Conservation (phyloP, 2,888 invertebrate genomes). For the Patella depressa region DNA sequence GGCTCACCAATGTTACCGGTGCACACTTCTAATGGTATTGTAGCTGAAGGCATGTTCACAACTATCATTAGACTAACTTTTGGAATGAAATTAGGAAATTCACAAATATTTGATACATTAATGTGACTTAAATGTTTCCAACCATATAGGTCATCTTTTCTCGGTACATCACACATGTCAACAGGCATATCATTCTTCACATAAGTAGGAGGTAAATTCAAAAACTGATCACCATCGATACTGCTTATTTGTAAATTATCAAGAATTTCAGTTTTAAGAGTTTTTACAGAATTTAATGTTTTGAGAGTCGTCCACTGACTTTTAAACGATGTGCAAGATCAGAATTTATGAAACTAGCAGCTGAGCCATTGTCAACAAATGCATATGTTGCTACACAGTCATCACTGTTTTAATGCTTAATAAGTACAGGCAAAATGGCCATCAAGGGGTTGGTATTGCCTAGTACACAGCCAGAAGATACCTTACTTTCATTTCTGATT, state of each 20-base stretch:
- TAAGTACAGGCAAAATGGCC: neutral
- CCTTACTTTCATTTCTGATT: neutral
- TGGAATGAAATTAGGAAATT: neutral
- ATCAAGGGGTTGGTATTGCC: neutral
- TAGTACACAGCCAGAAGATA: neutral
- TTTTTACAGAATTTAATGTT: neutral
- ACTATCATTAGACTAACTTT: neutral
- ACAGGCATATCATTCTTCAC: neutral
- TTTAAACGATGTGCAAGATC: neutral
- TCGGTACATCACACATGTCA: neutral
- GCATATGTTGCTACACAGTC: too few species aligned
- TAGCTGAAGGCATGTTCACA: constrained; percentile 11
- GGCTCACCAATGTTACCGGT: constrained; percentile 18
- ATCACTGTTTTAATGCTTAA: neutral
- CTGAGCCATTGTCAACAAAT: neutral
- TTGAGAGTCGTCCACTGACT: neutral
- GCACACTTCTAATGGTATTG: constrained; percentile 1
- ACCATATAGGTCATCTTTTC: neutral
- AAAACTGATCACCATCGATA: constrained; percentile 1
- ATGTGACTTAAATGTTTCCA: constrained; percentile 12
- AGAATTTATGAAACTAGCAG: neutral
- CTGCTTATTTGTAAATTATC: neutral
- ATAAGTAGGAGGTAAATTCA: neutral
- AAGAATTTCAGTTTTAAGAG: neutral
- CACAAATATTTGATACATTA: neutral